These are phyloP conservation scores for Crocidura indochinensis DNA, from an alignment of 2,797 vertebrate genomes.

Conservation along the genomic window DNA sequence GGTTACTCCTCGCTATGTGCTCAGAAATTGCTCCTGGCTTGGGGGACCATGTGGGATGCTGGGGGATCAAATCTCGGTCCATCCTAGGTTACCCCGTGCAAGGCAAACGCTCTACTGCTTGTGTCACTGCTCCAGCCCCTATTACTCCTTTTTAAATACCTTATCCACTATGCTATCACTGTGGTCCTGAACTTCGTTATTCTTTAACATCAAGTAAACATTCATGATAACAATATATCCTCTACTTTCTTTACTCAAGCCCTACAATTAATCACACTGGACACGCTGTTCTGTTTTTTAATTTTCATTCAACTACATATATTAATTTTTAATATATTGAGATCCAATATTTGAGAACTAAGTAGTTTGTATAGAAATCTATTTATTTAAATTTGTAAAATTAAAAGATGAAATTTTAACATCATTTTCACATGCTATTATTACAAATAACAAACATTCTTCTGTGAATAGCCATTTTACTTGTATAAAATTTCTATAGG, in stretches of 20 bases:
- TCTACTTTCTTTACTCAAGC: neutral
- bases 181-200: no score
- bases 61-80: no score
- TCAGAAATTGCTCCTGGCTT: no score
- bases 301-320: neutral
- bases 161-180: no score
- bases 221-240: neutral
- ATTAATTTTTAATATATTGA: conserved; percentile 4
- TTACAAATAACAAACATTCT: conserved; percentile 17
- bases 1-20: no score
- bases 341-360: conserved; percentile 9
- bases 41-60: no score
- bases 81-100: no score
- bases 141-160: no score
- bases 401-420: conserved; percentile 14
- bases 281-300: neutral
- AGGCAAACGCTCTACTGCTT: no score
- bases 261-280: neutral
- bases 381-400: conserved; percentile 11
- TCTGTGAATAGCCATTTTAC: neutral
- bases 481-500: conserved; percentile 22
- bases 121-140: no score
- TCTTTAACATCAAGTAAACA: neutral
- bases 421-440: conserved; percentile 52
- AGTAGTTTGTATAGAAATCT: neutral